Percentiles rank a stretch among this genome's conserved stretches.
Conservation (phyloP, 2,888 invertebrate species). For the Cabera pusaria region DNA sequence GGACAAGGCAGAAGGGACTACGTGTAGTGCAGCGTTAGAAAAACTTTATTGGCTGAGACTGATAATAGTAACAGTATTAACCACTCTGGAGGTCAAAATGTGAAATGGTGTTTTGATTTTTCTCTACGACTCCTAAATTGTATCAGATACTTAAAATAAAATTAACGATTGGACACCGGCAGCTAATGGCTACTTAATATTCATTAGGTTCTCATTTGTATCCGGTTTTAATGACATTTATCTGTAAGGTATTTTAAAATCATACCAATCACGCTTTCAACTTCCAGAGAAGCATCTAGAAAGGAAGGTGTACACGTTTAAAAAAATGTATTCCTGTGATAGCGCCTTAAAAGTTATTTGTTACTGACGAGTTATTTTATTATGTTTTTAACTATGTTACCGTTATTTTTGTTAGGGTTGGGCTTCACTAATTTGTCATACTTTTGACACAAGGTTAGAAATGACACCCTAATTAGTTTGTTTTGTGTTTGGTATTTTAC, state of each 20-base stretch:
- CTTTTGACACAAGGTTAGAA: not conserved
- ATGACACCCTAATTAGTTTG: too few relatives aligned
- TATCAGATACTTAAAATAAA: slow-evolving; percentile 29
- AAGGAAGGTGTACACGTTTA: slow-evolving; percentile 43
- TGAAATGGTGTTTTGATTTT: slow-evolving; percentile 37
- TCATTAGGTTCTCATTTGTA: slow-evolving; percentile 34
- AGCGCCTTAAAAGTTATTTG: slow-evolving; percentile 50
- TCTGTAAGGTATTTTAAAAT: slow-evolving; percentile 28
- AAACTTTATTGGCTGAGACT: slow-evolving; percentile 56
- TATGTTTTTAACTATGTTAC: slow-evolving; percentile 36
- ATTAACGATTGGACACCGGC: slow-evolving; percentile 29
- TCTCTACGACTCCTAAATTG: slow-evolving; percentile 27
- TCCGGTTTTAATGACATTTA: slow-evolving; percentile 24
- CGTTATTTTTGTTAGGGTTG: slow-evolving; percentile 33
- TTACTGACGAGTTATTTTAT: slow-evolving; percentile 34
- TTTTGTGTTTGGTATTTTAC: too few relatives aligned
- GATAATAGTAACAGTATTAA: slow-evolving; percentile 72
- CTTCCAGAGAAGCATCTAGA: slow-evolving; percentile 35
- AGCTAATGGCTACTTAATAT: slow-evolving; percentile 31
- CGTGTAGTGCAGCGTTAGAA: slow-evolving; percentile 52
- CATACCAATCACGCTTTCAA: slow-evolving; percentile 33
- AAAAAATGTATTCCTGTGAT: slow-evolving; percentile 67
- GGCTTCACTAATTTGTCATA: slow-evolving; percentile 22
- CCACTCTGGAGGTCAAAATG: slow-evolving; percentile 45
- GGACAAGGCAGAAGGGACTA: slow-evolving; percentile 67